These are phyloP conservation scores for Mamestra configurata DNA, from an alignment of 1,140 invertebrate species.

Conservation along the genomic window DNA sequence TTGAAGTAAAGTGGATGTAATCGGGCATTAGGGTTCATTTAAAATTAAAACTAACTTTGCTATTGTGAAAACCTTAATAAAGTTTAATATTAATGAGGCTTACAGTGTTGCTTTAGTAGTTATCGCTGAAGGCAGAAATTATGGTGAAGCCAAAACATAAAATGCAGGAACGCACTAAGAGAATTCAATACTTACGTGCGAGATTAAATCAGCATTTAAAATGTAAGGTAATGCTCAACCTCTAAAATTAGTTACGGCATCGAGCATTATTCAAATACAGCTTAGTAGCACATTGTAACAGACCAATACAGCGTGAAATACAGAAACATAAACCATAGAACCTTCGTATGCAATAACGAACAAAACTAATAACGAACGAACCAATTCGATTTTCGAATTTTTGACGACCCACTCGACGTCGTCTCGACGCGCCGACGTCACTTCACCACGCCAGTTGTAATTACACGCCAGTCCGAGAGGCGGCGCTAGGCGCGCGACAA, in stretches of 20 bases:
- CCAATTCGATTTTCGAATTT: slow-evolving; percentile 71
- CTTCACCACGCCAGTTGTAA: slow-evolving; percentile 59
- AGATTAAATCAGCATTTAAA: slow-evolving; percentile 17
- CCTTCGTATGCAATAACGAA: slow-evolving; percentile 57
- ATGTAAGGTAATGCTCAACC: background rate
- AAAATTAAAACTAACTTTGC: slow-evolving; percentile 25
- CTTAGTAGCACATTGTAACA: background rate
- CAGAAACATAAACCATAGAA: slow-evolving; percentile 14
- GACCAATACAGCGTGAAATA: slow-evolving; percentile 11
- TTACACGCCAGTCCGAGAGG: slow-evolving; percentile 59
- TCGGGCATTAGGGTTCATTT: slow-evolving; percentile 18
- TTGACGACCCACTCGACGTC: slow-evolving; percentile 68
- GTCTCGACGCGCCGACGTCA: slow-evolving; percentile 53
- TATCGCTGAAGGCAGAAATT: background rate
- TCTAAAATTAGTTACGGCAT: slow-evolving; percentile 12
- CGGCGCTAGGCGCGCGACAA: slow-evolving; percentile 58
- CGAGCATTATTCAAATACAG: background rate
- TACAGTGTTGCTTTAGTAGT: background rate
- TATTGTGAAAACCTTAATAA: background rate
- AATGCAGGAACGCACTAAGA: background rate
- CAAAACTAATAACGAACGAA: slow-evolving; percentile 66
- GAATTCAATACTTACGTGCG: background rate
- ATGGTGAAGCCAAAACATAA: slow-evolving; percentile 8
- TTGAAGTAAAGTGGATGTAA: slow-evolving; percentile 21
- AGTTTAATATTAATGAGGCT: slow-evolving; percentile 19